A percentile compares a stretch with the other conserved stretches of the same genome.
These are phyloP conservation scores for Cricetomys ansorgei DNA, from an alignment of 2,113 vertebrate genomes.

Conservation along the genomic window DNA sequence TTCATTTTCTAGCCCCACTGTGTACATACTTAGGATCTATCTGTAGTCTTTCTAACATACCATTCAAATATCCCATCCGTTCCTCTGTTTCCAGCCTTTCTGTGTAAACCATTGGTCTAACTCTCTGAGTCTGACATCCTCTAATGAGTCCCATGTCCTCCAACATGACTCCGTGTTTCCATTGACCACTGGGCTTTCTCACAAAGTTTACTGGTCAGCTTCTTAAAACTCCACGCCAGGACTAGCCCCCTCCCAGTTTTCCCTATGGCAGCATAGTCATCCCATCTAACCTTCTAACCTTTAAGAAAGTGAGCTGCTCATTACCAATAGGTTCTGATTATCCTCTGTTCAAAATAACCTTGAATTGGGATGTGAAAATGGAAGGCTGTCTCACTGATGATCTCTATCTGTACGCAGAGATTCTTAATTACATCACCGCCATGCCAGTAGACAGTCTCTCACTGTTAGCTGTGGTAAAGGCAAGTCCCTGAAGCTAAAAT, in stretches of 20 bases:
- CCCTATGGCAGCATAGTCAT: background rate
- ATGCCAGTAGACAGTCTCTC: background rate
- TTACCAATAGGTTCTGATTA: slow-evolving; percentile 43
- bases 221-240: slow-evolving; percentile 30
- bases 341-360: background rate
- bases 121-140: background rate
- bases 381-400: background rate
- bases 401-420: background rate
- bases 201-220: background rate
- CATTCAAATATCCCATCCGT: background rate
- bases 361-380: background rate
- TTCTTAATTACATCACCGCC: background rate
- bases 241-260: background rate
- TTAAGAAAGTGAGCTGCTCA: background rate
- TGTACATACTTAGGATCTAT: background rate
- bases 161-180: background rate
- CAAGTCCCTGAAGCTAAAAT: background rate
- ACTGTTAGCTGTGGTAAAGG: background rate
- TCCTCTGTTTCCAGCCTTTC: background rate
- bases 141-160: slow-evolving; percentile 24
- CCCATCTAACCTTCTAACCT: background rate
- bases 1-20: background rate
- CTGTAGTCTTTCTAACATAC: background rate
- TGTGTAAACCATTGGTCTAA: background rate
- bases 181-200: background rate